Base-by-base conservation (phyloP, 2,797 vertebrate species). In the Sebastes variabilis region DNA sequence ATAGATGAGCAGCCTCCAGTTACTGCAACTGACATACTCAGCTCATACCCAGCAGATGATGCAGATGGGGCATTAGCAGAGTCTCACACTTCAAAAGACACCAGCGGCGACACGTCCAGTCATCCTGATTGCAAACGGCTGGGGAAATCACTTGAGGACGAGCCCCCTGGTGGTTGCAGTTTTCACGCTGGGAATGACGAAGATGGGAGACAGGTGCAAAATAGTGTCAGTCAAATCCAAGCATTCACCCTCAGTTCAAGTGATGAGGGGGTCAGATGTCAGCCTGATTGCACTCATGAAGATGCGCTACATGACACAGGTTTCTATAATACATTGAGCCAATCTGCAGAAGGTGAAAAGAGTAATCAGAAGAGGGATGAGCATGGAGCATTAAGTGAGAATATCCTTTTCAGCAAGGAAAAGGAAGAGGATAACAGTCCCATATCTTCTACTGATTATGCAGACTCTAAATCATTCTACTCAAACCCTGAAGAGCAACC, bases 61-160 rank as follows among this genome's bases (percentile, higher is more conserved):
- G 69, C 56, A 77, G 83, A 72, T 74, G 81, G 29, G 52, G 69
- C 66, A 68, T 87, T 83, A 82, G 73, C 66, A 82, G 75, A 76
- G 72, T 72, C 66, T 79, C 49, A 72, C 69, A 80, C 71, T 79
- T 70, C 34, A 77, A 30, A 82, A 77, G 83, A 85, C 46, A 14
- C 59, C 72, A 52, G 64, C 32, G 11, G 72, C 46, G 81, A 89
- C 77, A 64, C 42, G 29, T 84, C 84, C 77, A 73, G 71, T 69
- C 67, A 65, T 69, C 75, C 75, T 82, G 80, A 88, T 88, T 85
- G 85, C 69, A 76, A 81, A 66, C n/a, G 61, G 42, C 83, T 70
- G 36, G 72, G 25, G 49, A 88, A 89, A 86, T 88, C 87, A 82
- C 76, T 88, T 46, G 74, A 91, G 79, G 78, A 76, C 27, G 38